These are phyloP conservation scores for Dasyprocta punctata DNA, from an alignment of 2,113 vertebrate species.

Conservation along the genomic window DNA sequence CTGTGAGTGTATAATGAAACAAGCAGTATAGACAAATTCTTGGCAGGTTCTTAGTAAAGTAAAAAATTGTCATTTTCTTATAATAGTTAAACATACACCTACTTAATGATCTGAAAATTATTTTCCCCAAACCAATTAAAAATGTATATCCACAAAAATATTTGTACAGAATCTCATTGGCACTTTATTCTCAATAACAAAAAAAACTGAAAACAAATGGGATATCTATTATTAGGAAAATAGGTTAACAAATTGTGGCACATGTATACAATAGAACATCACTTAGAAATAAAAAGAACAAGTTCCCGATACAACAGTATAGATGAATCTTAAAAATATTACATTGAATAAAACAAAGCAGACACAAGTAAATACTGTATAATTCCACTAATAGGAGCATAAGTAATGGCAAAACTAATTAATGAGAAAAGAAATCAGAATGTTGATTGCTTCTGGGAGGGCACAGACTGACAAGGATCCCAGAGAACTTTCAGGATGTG, in stretches of 20 bases:
- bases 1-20: neutral
- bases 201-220: neutral
- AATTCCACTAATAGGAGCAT: neutral
- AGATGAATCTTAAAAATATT: neutral
- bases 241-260: neutral
- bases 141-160: neutral
- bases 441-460: neutral
- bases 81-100: neutral
- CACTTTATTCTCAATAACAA: neutral
- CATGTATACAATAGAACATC: neutral
- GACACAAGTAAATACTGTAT: neutral
- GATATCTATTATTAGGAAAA: neutral
- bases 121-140: neutral
- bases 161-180: neutral
- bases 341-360: conserved; percentile 14
- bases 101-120: neutral
- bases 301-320: neutral
- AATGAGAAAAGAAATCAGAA: neutral
- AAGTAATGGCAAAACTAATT: neutral
- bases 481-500: neutral
- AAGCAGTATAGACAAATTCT: neutral
- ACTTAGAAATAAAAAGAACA: conserved; percentile 12
- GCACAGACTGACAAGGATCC: neutral
- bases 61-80: neutral
- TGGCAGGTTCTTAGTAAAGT: neutral